Evolutionary conservation across 1,140 invertebrate genomes (phyloP), one percentile per base, ranked within the genome.

Genomic region (Metopolophium dirhodum): DNA sequence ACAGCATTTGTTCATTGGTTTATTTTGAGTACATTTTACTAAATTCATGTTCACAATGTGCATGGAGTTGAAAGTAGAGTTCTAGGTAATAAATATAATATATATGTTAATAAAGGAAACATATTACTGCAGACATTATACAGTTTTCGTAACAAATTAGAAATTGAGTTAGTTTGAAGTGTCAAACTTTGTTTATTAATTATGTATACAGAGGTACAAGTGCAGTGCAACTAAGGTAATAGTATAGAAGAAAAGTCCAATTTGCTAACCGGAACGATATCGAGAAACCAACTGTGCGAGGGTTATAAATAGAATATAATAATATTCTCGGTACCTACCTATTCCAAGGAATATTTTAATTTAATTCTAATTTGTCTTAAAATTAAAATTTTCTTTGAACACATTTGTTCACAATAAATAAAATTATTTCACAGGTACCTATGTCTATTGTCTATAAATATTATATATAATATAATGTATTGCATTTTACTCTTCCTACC

Each of bases 171-270:
- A 77, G 61, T 77, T 35, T 77, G 61, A 77, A 77, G 61, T 77
- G n/a, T 77, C 61, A 77, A 77, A 77, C 61, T 77, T n/a, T 77
- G 61, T n/a, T 77, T 77, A 77, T 77, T 77, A 77, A n/a, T 77
- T 77, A n/a, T n/a, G n/a, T 77, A 77, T 18, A 77, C 61, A n/a
- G 30, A 77, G n/a, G 30, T 77, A 35, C 14, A 77, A 77, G n/a
- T 77, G 30, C 61, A n/a, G 30, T 77, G 14, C 6, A n/a, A n/a
- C 30, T 77, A n/a, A n/a, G 3, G n/a, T 18, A 77, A n/a, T n/a
- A 18, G 30, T 18, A n/a, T n/a, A n/a, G 30, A 77, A 77, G 61
- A 77, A 77, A 77, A 18, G 11, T n/a, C n/a, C n/a, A n/a, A 77
- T 77, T 77, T 77, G 61, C 4, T 77, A n/a, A n/a, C 61, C n/a